A percentile compares a stretch with the other conserved stretches of the same genome.
phyloP scores from a whole-genome alignment of 2,888 invertebrate genomes.

The Ornithoptera priamus region DNA sequence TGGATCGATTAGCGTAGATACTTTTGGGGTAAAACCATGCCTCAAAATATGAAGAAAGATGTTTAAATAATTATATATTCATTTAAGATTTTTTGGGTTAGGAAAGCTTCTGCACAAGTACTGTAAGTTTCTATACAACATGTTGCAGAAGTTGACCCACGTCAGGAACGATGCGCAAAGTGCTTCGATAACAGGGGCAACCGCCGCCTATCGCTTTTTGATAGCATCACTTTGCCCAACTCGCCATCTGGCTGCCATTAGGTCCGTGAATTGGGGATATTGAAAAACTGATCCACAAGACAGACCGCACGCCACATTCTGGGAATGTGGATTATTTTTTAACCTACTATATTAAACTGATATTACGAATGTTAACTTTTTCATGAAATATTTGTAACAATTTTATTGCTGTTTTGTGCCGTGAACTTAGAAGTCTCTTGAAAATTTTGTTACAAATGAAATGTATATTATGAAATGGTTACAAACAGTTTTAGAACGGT shows the following conservation, averaged over 20 bases:
- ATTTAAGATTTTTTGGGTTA: neutral
- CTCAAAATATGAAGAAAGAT: too few relatives aligned
- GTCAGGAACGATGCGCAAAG: constrained; percentile 69
- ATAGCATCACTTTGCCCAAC: constrained; percentile 79
- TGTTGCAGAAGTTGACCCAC: constrained; percentile 64
- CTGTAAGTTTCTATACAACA: constrained; percentile 58
- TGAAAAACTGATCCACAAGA: constrained; percentile 72
- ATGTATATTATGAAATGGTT: too few relatives aligned
- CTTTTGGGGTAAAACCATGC: too few relatives aligned
- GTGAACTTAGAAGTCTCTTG: too few relatives aligned
- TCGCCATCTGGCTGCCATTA: constrained; percentile 79
- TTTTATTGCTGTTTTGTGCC: too few relatives aligned
- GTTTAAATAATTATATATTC: neutral
- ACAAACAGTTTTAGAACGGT: too few relatives aligned
- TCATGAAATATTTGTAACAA: neutral
- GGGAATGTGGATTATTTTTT: constrained; percentile 34
- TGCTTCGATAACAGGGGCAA: constrained; percentile 75
- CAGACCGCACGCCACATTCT: constrained; percentile 36
- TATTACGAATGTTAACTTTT: neutral
- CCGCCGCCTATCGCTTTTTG: constrained; percentile 79
- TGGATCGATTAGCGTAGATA: too few relatives aligned
- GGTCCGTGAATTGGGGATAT: constrained; percentile 63
- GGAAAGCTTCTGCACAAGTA: constrained; percentile 19
- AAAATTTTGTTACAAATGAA: too few relatives aligned
- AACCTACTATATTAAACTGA: constrained; percentile 22